Percentiles rank a stretch among this genome's conserved stretches.
These are phyloP conservation scores for Stenoptilia bipunctidactyla DNA, from an alignment of 2,888 invertebrate genomes.

Conservation along the genomic window DNA sequence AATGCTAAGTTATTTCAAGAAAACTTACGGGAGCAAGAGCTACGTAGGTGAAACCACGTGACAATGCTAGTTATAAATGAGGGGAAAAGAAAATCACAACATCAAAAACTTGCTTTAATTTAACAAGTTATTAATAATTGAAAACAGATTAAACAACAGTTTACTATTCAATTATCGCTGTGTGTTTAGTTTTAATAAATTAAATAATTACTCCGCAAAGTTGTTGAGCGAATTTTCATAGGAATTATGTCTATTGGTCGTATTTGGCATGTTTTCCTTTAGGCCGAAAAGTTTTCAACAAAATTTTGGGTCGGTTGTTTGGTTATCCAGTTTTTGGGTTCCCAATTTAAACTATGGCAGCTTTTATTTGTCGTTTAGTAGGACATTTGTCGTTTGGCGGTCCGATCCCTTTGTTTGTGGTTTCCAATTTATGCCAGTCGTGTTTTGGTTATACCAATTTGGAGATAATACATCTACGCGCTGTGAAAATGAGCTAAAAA, in stretches of 20 bases:
- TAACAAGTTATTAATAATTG: too few relatives aligned
- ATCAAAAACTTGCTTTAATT: too few relatives aligned
- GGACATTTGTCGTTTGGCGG: conserved; percentile 52
- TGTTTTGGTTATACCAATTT: conserved; percentile 41
- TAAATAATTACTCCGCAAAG: too few relatives aligned
- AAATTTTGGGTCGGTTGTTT: conserved; percentile 44
- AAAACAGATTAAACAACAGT: too few relatives aligned
- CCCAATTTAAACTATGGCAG: conserved; percentile 64
- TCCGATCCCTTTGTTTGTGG: conserved; percentile 50
- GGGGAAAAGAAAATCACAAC: too few relatives aligned
- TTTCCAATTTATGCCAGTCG: conserved; percentile 39
- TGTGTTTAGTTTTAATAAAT: too few relatives aligned
- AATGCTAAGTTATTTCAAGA: too few relatives aligned
- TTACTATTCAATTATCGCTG: too few relatives aligned
- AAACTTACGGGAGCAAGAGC: too few relatives aligned
- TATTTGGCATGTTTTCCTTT: conserved; percentile 49
- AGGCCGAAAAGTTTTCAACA: conserved; percentile 42
- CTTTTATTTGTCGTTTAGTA: conserved; percentile 67
- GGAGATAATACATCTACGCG: conserved; percentile 44
- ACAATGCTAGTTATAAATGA: too few relatives aligned
- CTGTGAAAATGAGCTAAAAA: conserved; percentile 49
- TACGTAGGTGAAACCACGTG: too few relatives aligned
- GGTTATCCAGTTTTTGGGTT: conserved; percentile 63
- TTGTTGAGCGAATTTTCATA: background rate
- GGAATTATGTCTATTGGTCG: conserved; percentile 30